Base-by-base conservation (phyloP, 35 echinoderm and acorn worm genomes). In the Hemicentrotus pulcherrimus region DNA sequence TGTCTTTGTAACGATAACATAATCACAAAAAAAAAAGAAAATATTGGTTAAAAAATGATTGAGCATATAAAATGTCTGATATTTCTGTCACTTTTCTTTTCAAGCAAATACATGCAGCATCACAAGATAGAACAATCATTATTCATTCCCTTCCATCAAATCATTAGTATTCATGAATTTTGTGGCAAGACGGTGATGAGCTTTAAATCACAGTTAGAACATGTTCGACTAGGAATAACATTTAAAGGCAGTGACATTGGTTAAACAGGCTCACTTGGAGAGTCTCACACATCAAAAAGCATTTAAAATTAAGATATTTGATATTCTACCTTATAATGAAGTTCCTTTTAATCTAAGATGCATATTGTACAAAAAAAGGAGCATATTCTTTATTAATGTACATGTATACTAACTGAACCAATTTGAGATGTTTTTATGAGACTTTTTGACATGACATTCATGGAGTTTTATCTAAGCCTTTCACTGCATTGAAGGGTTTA, bases 141-240 rank as follows among this genome's bases (percentile, higher is more conserved):
- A 78, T n/a, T 22, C 65, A 78, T 78, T 78, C n/a, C 2, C 65
- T 78, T 78, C 28, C 65, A 78, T 78, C 19, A 28, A 78, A 78
- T 78, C 65, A n/a, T 78, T 78, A 28, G 65, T 78, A 78, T 78
- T 22, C 65, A 78, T 78, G 65, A n/a, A 78, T 78, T 78, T 78
- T 22, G 6, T 5, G 28, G 4, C n/a, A 78, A 78, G 65, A 30
- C 65, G 28, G 65, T 78, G 65, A n/a, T 8, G 28, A n/a, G 65
- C 65, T 78, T 8, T 8, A 78, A n/a, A 78, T n/a, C 65, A 28
- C 22, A 78, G 65, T 28, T 28, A 78, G 28, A 78, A 7, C 65
- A 0, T 28, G 65, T 78, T 78, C 4, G 65, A 78, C n/a, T 78
- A 78, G 24, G 65, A 1, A 78, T n/a, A 30, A 28, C 2, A n/a